phyloP scores from a whole-genome alignment of 2,888 invertebrate genomes.

The Lampropteryx suffumata region DNA sequence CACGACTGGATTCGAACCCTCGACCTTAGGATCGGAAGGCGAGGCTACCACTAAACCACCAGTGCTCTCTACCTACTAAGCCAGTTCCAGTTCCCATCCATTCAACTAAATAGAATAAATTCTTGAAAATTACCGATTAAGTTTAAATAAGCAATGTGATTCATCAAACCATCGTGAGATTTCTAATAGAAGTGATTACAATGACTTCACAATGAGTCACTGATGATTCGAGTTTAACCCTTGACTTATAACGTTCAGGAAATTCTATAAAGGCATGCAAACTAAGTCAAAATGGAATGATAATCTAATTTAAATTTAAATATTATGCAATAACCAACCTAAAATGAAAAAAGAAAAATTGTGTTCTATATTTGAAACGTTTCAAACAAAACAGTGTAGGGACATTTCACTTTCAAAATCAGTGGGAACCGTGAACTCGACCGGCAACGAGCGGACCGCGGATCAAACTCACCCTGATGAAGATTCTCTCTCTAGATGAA shows the following conservation, averaged over 20 bases:
- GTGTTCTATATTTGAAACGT: background rate
- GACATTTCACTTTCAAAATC: too few relatives aligned
- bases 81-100: slow-evolving; percentile 4
- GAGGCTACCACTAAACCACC: too few relatives aligned
- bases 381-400: too few relatives aligned
- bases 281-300: background rate
- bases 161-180: slow-evolving; percentile 30
- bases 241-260: slow-evolving; percentile 24
- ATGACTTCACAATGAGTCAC: slow-evolving; percentile 26
- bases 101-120: background rate
- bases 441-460: too few relatives aligned
- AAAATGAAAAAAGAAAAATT: background rate
- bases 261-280: slow-evolving; percentile 28
- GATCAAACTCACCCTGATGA: too few relatives aligned
- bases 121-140: slow-evolving; percentile 13
- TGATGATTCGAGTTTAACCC: slow-evolving; percentile 13
- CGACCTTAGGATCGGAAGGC: too few relatives aligned
- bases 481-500: too few relatives aligned
- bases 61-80: too few relatives aligned
- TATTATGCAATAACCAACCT: too few relatives aligned
- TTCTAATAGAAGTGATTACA: slow-evolving; percentile 28
- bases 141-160: slow-evolving; percentile 17
- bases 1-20: too few relatives aligned
- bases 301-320: too few relatives aligned
- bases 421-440: too few relatives aligned